A percentile compares a stretch with the other conserved stretches of the same genome.
Evolutionary conservation across 2,888 invertebrate genomes (phyloP).

Genomic region (Ernsta delagoae): DNA sequence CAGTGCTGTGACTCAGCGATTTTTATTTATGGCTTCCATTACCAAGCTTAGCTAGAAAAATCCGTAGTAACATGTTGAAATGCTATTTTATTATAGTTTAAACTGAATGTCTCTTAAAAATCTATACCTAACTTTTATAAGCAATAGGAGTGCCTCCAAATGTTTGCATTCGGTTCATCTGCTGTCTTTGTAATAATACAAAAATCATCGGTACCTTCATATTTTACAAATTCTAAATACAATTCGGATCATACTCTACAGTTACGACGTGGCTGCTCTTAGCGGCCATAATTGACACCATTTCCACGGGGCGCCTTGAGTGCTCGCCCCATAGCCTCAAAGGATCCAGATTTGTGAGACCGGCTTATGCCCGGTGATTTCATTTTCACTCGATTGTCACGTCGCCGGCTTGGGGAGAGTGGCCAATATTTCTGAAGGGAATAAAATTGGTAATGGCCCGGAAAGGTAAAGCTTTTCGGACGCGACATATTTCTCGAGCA

Average conservation of each 20-base stretch:
- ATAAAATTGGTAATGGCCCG: constrained; percentile 83
- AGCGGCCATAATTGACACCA: constrained; percentile 82
- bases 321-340: constrained; percentile 71
- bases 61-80: too few relatives aligned
- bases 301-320: constrained; percentile 73
- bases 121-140: too few relatives aligned
- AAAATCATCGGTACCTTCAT: constrained; percentile 1
- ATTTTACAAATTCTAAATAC: constrained; percentile 33
- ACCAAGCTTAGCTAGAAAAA: background rate
- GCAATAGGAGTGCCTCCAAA: too few relatives aligned
- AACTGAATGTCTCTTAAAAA: background rate
- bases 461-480: constrained; percentile 65
- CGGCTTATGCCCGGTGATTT: constrained; percentile 81
- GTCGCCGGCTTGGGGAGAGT: constrained; percentile 65
- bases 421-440: constrained; percentile 75
- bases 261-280: constrained; percentile 68
- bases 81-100: too few relatives aligned
- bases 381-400: constrained; percentile 78
- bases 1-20: background rate
- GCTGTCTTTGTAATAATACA: background rate
- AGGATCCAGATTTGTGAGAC: constrained; percentile 72
- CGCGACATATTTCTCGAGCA: constrained; percentile 56
- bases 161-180: background rate
- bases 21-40: constrained; percentile 1
- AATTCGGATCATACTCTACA: constrained; percentile 33